Conservation (phyloP, 2,797 vertebrate species). For the Danionella dracula region DNA sequence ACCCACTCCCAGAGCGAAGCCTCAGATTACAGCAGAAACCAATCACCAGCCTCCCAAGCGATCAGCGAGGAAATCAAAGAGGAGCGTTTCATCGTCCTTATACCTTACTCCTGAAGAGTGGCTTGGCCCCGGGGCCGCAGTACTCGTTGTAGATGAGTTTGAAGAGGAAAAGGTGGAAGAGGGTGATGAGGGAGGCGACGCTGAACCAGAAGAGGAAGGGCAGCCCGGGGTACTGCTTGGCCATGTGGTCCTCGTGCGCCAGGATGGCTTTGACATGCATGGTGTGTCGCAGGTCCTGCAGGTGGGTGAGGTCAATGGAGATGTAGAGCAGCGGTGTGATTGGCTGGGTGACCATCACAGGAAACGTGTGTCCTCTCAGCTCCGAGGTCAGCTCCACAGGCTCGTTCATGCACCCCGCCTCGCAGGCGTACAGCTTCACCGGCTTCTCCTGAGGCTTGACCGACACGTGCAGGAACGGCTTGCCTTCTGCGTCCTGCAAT, state of each 20-base stretch:
- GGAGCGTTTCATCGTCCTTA: constrained; percentile 50
- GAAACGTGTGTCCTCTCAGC: constrained; percentile 83
- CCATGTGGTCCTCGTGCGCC: constrained; percentile 99
- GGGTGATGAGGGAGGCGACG: constrained; percentile 91
- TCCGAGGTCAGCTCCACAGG: constrained; percentile 91
- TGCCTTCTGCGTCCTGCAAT: constrained; percentile 73
- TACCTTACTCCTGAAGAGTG: constrained; percentile 98
- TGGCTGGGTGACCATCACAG: constrained; percentile 93
- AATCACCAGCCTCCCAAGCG: not conserved
- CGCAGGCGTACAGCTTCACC: constrained; percentile 86
- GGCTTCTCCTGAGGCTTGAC: constrained; percentile 86
- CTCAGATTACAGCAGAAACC: constrained; percentile 19
- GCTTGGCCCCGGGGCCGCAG: constrained; percentile 93
- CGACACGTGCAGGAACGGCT: constrained; percentile 88
- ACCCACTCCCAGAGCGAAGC: not conserved
- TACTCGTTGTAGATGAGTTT: constrained; percentile 99
- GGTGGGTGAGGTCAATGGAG: constrained; percentile 86
- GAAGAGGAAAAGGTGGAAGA: constrained; percentile 98
- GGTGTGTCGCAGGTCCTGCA: constrained; percentile 91
- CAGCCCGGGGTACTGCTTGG: constrained; percentile 88
- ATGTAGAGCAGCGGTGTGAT: constrained; percentile 93
- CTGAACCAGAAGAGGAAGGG: constrained; percentile 99
- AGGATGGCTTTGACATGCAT: constrained; percentile 93
- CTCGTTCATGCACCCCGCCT: constrained; percentile 92
- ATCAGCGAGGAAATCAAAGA: too few relatives aligned